phyloP scores from a whole-genome alignment of 2,888 invertebrate genomes.

The Abrostola triplasia region DNA sequence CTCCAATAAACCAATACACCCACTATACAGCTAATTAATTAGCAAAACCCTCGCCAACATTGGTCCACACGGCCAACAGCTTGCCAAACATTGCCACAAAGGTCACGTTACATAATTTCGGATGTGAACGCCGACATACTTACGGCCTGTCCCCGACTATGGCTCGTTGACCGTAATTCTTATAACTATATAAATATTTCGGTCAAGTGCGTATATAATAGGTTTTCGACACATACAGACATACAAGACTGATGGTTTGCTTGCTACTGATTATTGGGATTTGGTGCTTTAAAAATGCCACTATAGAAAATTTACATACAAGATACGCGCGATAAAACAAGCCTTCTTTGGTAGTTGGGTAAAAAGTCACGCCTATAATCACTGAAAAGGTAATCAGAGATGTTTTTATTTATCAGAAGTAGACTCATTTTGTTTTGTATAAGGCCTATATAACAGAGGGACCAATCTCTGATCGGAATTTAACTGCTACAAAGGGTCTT shows the following conservation, averaged over 20 bases:
- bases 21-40: not conserved
- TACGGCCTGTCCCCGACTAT: constrained; percentile 34
- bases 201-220: constrained; percentile 53
- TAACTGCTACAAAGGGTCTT: too few species aligned
- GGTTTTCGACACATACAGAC: constrained; percentile 29
- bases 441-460: too few species aligned
- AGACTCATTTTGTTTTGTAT: too few species aligned
- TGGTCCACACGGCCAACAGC: constrained; percentile 46
- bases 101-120: constrained; percentile 55
- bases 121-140: constrained; percentile 48
- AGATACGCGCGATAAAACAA: too few species aligned
- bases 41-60: constrained; percentile 41
- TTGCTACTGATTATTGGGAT: constrained; percentile 12
- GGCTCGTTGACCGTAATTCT: constrained; percentile 47
- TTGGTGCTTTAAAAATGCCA: not conserved
- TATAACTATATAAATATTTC: constrained; percentile 36
- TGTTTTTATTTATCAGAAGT: too few species aligned
- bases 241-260: constrained; percentile 2
- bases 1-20: not conserved
- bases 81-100: constrained; percentile 50
- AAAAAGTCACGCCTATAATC: too few species aligned
- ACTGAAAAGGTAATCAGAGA: too few species aligned
- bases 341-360: too few species aligned
- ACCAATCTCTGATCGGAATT: too few species aligned
- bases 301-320: too few species aligned